Percentiles rank a stretch among this genome's conserved stretches.
Conservation (phyloP, 2,888 invertebrate species). For the Sabatieria punctata region DNA sequence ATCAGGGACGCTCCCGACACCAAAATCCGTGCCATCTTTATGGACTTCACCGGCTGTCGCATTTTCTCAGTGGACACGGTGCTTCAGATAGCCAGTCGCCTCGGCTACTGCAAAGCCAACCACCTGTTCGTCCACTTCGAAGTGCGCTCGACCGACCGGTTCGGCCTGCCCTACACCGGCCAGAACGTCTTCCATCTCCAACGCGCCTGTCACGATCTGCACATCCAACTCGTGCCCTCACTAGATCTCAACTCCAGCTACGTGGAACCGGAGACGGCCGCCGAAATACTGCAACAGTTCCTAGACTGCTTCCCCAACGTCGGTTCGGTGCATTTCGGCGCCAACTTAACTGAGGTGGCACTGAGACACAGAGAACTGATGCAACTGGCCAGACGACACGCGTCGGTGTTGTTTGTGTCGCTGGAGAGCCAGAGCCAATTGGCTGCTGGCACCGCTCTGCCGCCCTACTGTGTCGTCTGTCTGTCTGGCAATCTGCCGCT, state of each 20-base stretch:
- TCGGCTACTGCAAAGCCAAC: slow-evolving; percentile 23
- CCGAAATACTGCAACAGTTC: slow-evolving; percentile 17
- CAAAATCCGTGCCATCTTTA: slow-evolving; percentile 42
- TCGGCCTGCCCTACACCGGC: slow-evolving; percentile 23
- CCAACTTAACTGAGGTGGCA: slow-evolving; percentile 18
- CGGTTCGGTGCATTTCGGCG: slow-evolving; percentile 21
- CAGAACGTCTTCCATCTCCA: slow-evolving; percentile 24
- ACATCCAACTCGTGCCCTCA: slow-evolving; percentile 19
- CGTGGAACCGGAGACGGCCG: slow-evolving; percentile 15
- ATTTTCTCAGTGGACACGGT: slow-evolving; percentile 21
- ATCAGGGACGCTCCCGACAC: slow-evolving; percentile 41
- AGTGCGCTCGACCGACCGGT: slow-evolving; percentile 23
- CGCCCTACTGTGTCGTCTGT: slow-evolving; percentile 2
- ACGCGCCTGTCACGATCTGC: slow-evolving; percentile 9
- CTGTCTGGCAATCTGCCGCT: slow-evolving; percentile 10
- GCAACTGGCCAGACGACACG: neutral
- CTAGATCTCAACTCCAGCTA: slow-evolving; percentile 23
- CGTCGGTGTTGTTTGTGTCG: neutral
- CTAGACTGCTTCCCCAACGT: slow-evolving; percentile 22
- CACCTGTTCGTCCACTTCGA: slow-evolving; percentile 25
- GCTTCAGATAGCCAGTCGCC: slow-evolving; percentile 17
- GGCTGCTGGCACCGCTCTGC: neutral
- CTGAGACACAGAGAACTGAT: slow-evolving; percentile 14
- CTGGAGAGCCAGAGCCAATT: neutral
- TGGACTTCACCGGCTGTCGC: slow-evolving; percentile 40